Evolutionary conservation across 1,140 invertebrate genomes (phyloP).

Genomic region (Dendrolimus kikuchii): DNA sequence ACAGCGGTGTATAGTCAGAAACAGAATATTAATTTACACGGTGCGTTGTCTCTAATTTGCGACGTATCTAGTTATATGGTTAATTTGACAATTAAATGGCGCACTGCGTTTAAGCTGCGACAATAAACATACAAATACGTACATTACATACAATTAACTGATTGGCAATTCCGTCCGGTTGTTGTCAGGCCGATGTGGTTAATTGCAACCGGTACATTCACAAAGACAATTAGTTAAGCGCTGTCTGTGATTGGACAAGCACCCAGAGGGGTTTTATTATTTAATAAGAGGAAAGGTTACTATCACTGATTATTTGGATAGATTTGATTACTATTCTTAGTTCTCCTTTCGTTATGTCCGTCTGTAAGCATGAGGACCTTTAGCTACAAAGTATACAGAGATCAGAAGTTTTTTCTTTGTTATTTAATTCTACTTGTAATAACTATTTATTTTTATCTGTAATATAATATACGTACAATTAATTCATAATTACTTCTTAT

Average conservation of each 20-base stretch:
- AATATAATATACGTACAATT: too few species aligned
- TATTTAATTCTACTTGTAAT: too few species aligned
- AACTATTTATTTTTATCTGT: too few species aligned
- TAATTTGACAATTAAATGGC: conserved; percentile 15
- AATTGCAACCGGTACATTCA: conserved; percentile 25
- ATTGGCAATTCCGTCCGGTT: conserved; percentile 33
- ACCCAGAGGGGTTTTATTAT: neutral
- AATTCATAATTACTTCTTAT: too few species aligned
- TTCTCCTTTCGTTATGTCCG: neutral
- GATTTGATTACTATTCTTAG: too few species aligned
- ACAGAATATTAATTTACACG: too few species aligned
- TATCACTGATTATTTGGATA: neutral
- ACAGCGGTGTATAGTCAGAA: too few species aligned
- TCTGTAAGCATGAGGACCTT: neutral
- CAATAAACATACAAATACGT: conserved; percentile 15
- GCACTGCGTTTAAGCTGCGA: conserved; percentile 11
- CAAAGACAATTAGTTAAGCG: conserved; percentile 33
- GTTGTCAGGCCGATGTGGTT: conserved; percentile 15
- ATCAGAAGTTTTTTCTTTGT: too few species aligned
- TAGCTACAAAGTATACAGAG: too few species aligned
- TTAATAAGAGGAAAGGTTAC: neutral
- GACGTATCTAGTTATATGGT: conserved; percentile 5
- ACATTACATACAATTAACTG: conserved; percentile 29
- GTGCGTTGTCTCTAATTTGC: too few species aligned
- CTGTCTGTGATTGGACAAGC: conserved; percentile 9